Conservation (phyloP, 2,888 invertebrate species). For the Drosophila eohydei region DNA sequence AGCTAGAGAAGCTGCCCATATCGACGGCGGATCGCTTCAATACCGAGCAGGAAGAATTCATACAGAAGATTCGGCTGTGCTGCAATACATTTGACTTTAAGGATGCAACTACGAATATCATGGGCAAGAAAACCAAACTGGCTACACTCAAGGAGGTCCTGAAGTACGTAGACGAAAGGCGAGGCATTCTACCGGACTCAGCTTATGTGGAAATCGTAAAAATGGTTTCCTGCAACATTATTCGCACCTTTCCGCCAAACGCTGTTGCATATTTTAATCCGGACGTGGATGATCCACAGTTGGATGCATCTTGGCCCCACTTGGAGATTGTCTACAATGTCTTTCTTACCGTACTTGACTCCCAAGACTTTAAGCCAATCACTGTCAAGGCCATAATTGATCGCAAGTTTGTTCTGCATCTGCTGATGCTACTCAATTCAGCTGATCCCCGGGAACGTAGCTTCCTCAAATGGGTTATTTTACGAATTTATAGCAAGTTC, state of each 20-base stretch:
- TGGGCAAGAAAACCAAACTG: neutral
- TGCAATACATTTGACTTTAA: neutral
- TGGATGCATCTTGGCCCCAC: neutral
- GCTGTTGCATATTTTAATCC: neutral
- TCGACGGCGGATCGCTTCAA: neutral
- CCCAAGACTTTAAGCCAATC: neutral
- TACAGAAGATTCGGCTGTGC: neutral
- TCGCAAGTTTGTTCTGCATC: neutral
- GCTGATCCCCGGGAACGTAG: slow-evolving; percentile 1
- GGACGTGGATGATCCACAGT: neutral
- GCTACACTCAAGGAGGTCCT: neutral
- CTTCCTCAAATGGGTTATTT: neutral
- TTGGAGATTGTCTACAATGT: neutral
- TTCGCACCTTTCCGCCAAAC: neutral
- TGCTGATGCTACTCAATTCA: slow-evolving; percentile 1
- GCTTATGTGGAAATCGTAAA: neutral
- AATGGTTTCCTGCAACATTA: slow-evolving; percentile 3
- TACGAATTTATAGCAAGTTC: neutral
- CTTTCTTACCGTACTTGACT: neutral
- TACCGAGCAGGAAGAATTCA: neutral
- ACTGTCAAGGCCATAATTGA: neutral
- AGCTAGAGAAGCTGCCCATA: neutral
- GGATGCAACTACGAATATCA: neutral
- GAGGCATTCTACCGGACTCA: neutral
- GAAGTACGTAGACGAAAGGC: neutral